A percentile compares a stretch with the other conserved stretches of the same genome.
Evolutionary conservation across 2,797 vertebrate species (phyloP).

Genomic region (Parauchenoglanis ngamensis): DNA sequence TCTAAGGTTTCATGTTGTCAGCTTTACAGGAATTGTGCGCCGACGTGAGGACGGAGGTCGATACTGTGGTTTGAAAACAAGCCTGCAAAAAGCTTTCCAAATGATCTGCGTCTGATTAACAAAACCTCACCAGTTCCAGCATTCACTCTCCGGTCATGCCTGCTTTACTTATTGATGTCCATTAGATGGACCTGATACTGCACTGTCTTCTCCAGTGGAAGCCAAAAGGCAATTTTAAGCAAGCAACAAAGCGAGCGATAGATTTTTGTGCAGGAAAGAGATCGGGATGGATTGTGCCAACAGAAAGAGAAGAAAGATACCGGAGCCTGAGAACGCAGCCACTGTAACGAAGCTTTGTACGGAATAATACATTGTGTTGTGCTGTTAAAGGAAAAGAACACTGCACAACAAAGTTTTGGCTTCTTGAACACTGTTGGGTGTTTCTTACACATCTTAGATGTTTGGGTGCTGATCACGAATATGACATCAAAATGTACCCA

Average conservation of each 20-base stretch:
- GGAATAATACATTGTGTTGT: background rate
- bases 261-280: conserved; percentile 42
- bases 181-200: conserved; percentile 66
- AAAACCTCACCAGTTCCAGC: conserved; percentile 62
- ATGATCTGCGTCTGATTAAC: conserved; percentile 69
- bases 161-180: conserved; percentile 69
- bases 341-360: too few relatives aligned
- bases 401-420: too few relatives aligned
- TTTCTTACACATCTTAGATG: too few relatives aligned
- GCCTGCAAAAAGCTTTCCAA: conserved; percentile 53
- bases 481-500: too few relatives aligned
- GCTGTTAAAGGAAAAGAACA: background rate
- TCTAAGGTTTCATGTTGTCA: conserved; percentile 7
- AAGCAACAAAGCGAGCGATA: conserved; percentile 42
- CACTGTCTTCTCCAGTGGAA: conserved; percentile 33
- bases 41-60: conserved; percentile 48
- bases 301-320: conserved; percentile 12
- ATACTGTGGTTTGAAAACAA: conserved; percentile 68
- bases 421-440: too few relatives aligned
- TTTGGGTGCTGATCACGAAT: too few relatives aligned
- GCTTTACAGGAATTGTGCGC: conserved; percentile 50
- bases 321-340: background rate
- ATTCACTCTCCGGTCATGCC: conserved; percentile 57
- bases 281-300: conserved; percentile 35
- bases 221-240: conserved; percentile 46